Evolutionary conservation across 2,797 vertebrate genomes (phyloP).

Genomic region (Pseudocheirus occidentalis): DNA sequence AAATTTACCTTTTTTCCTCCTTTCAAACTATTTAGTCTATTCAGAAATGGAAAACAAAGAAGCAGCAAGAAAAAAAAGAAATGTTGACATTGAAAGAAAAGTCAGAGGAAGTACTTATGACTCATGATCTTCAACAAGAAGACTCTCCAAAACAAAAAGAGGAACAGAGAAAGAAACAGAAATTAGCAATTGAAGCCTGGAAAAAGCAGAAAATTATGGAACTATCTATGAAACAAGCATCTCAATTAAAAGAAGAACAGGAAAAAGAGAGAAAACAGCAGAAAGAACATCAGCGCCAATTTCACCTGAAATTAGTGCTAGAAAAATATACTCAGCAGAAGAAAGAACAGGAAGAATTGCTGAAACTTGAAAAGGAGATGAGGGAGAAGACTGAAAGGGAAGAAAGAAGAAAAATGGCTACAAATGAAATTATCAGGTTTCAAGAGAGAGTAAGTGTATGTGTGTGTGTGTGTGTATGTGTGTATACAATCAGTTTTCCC

Average conservation of each 20-base stretch:
- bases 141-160: constrained; percentile 85
- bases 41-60: constrained; percentile 90
- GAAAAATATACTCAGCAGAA: constrained; percentile 86
- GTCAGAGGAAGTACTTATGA: constrained; percentile 76
- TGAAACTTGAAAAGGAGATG: constrained; percentile 83
- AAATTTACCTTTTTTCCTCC: too few species aligned
- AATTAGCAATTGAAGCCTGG: constrained; percentile 87
- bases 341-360: constrained; percentile 86
- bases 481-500: neutral
- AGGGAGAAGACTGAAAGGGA: constrained; percentile 86
- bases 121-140: constrained; percentile 73
- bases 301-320: constrained; percentile 86
- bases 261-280: constrained; percentile 84
- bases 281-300: constrained; percentile 85
- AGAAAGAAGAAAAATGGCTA: constrained; percentile 84
- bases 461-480: neutral
- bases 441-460: constrained; percentile 87
- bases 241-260: constrained; percentile 85
- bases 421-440: constrained; percentile 87
- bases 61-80: constrained; percentile 83
- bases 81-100: constrained; percentile 85
- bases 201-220: constrained; percentile 86
- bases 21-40: constrained; percentile 87
- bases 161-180: constrained; percentile 85
- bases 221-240: constrained; percentile 83